Conservation (phyloP, 2,888 invertebrate species). For the Netelia virgata region DNA sequence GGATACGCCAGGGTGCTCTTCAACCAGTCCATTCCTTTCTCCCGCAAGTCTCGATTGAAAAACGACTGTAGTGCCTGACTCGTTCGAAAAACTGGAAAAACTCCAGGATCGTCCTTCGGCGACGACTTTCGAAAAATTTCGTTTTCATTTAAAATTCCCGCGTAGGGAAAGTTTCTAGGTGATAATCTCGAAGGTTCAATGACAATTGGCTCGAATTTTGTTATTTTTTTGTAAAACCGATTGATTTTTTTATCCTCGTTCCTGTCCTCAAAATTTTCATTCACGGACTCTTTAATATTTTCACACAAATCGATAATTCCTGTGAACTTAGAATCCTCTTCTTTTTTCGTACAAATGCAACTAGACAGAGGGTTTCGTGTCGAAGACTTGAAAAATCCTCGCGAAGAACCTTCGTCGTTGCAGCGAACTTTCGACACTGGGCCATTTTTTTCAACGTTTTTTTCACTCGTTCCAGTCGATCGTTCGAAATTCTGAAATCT, state of each 20-base stretch:
- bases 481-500: background rate
- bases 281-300: constrained; percentile 4
- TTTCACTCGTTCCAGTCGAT: background rate
- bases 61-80: background rate
- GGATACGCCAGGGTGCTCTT: constrained; percentile 13
- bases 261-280: background rate
- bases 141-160: background rate
- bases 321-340: background rate
- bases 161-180: background rate
- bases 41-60: background rate
- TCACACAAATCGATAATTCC: background rate
- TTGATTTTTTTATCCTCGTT: background rate
- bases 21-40: background rate
- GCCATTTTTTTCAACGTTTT: background rate
- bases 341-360: constrained; percentile 39
- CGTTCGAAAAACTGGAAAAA: constrained; percentile 5
- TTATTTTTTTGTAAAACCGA: constrained; percentile 1
- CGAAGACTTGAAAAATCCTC: background rate
- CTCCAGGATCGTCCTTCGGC: constrained; percentile 5
- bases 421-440: background rate
- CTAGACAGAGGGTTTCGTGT: constrained; percentile 12
- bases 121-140: constrained; percentile 29
- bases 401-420: constrained; percentile 10
- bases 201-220: background rate
- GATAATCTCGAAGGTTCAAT: background rate